A percentile compares a stretch with the other conserved stretches of the same genome.
These are phyloP conservation scores for Oscheius sp. DNA, from an alignment of 1,140 invertebrate species.

Conservation along the genomic window DNA sequence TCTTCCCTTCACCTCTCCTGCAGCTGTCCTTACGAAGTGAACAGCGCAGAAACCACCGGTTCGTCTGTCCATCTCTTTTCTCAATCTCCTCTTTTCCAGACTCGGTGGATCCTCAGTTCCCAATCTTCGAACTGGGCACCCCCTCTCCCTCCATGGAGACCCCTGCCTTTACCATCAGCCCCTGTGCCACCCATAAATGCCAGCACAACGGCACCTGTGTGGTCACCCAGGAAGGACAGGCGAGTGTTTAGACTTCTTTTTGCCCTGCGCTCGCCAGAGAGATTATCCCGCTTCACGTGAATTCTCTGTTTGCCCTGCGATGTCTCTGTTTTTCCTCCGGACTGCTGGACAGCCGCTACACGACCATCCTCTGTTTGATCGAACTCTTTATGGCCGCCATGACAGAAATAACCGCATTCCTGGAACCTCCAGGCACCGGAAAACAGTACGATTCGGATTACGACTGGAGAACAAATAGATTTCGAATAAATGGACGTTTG, in stretches of 20 bases:
- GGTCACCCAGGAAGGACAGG: slow-evolving; percentile 28
- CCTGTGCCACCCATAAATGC: slow-evolving; percentile 40
- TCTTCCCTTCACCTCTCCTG: slow-evolving; percentile 37
- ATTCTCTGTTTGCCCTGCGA: slow-evolving; percentile 5
- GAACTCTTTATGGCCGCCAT: too few relatives aligned
- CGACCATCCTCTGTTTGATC: neutral
- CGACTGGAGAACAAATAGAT: neutral
- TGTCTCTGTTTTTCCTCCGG: slow-evolving; percentile 4
- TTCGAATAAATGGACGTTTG: too few relatives aligned
- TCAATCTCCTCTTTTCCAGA: slow-evolving; percentile 3
- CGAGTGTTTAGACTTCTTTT: slow-evolving; percentile 1
- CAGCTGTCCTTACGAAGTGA: slow-evolving; percentile 38
- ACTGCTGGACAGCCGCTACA: neutral
- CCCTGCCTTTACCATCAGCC: slow-evolving; percentile 2
- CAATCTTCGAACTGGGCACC: slow-evolving; percentile 8
- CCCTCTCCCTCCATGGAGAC: neutral
- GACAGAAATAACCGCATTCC: too few relatives aligned
- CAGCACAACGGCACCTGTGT: slow-evolving; percentile 44
- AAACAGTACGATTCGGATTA: neutral
- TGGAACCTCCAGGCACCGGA: too few relatives aligned
- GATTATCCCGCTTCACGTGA: neutral
- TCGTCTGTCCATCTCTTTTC: neutral
- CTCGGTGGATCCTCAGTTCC: neutral
- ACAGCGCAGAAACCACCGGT: slow-evolving; percentile 16
- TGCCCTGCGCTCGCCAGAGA: too few relatives aligned